Evolutionary conservation across 2,888 invertebrate species (phyloP).

Genomic region (Agonum fuliginosum): DNA sequence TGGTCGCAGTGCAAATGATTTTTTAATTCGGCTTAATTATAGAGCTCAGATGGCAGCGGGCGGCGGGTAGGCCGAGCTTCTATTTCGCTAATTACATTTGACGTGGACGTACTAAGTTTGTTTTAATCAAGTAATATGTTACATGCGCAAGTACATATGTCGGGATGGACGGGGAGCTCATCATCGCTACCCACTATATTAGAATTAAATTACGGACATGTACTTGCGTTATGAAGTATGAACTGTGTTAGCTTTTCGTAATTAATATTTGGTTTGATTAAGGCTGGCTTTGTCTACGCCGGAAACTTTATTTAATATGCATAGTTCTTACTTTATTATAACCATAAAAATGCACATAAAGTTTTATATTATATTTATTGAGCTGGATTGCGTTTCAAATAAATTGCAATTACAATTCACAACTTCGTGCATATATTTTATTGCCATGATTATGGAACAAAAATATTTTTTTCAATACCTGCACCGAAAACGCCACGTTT

Average conservation of each 20-base stretch:
- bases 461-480: too few species aligned
- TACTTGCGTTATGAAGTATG: conserved; percentile 26
- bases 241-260: conserved; percentile 33
- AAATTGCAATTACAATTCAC: too few species aligned
- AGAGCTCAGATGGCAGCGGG: conserved; percentile 9
- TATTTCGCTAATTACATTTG: conserved; percentile 58
- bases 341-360: too few species aligned
- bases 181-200: conserved; percentile 2
- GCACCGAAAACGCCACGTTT: too few species aligned
- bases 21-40: conserved; percentile 57
- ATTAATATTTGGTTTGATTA: conserved; percentile 36
- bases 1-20: conserved; percentile 41
- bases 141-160: conserved; percentile 49
- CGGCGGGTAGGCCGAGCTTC: neutral
- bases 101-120: conserved; percentile 53
- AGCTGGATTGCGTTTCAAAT: too few species aligned
- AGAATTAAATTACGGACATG: conserved; percentile 42
- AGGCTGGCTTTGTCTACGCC: too few species aligned
- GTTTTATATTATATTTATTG: too few species aligned
- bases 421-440: too few species aligned
- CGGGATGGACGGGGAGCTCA: neutral
- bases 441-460: too few species aligned
- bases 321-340: too few species aligned
- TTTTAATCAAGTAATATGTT: conserved; percentile 60
- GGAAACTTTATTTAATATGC: too few species aligned